Evolutionary conservation across 1,140 invertebrate genomes (phyloP).

Genomic region (Antheraea pernyi): DNA sequence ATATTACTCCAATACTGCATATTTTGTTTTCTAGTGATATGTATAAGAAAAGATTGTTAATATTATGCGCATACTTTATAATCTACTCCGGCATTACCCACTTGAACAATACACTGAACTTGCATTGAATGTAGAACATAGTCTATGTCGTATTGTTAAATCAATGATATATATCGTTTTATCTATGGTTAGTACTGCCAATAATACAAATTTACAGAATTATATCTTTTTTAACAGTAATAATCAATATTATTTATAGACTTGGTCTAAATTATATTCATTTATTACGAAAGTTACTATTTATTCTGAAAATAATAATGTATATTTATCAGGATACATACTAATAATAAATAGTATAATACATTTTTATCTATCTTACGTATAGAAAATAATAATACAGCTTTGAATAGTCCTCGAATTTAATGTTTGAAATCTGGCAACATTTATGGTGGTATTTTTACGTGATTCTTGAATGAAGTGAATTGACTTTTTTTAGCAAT

Average conservation of each 20-base stretch:
- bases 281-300: neutral
- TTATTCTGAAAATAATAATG: neutral
- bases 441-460: slow-evolving; percentile 9
- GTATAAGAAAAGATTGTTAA: too few relatives aligned
- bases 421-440: neutral
- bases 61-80: too few relatives aligned
- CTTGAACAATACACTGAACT: too few relatives aligned
- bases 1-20: too few relatives aligned
- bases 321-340: too few relatives aligned
- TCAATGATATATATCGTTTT: neutral
- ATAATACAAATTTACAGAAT: neutral
- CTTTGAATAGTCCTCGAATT: neutral
- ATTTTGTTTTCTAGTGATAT: too few relatives aligned
- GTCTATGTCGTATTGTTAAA: neutral
- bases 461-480: slow-evolving; percentile 17
- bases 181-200: neutral
- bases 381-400: too few relatives aligned
- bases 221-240: neutral
- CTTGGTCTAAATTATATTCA: neutral
- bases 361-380: neutral
- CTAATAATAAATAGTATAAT: too few relatives aligned
- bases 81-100: too few relatives aligned
- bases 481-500: slow-evolving; percentile 2
- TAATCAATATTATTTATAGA: neutral
- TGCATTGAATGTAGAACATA: neutral